Evolutionary conservation across 2,888 invertebrate genomes (phyloP), one percentile per base, ranked within the genome.

Genomic region (Spialia ferax): DNA sequence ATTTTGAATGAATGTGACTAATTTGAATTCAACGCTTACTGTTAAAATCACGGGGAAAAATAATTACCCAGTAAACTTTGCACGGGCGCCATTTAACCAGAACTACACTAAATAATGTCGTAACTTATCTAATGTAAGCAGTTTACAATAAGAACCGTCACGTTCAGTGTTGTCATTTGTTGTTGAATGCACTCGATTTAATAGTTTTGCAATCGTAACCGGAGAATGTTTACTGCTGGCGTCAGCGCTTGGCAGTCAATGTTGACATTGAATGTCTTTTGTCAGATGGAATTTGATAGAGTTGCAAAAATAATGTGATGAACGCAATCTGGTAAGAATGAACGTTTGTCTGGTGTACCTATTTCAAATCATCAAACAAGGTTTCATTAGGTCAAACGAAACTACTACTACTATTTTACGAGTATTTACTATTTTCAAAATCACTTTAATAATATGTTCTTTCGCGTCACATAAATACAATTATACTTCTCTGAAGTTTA

Each of bases 111-210:
- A 52, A 35, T 38, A 54, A 26, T 63, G 62, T 38, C 29, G 62
- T 63, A 54, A 63, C 52, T 22, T 8, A 48, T 1, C 45, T 45
- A 32, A 38, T 23, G 62, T 54, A 50, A n/a, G 62, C 52, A 50
- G 35, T 50, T 48, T 50, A 20, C 50, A 26, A 35, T 23, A 18
- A 26, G 23, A 52, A 23, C 18, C 18, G 50, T 65, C 64, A 65
- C 64, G 64, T 65, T 29, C 64, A 48, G 29, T 64, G 35, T 57
- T 57, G 64, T 65, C 57, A 65, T 35, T 35, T 22, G 63, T 48
- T 32, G 42, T 56, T n/a, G 45, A 56, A 65, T 65, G 48, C 48
- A 48, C 57, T 48, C 63, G 35, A 64, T 50, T 64, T 50, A 38
- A 29, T 57, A 35, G 23, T 65, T 50, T 65, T 57, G 57, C 23